Evolutionary conservation across 2,113 vertebrate species (phyloP), one percentile per base, ranked within the genome.

Genomic region (Columba janthina): DNA sequence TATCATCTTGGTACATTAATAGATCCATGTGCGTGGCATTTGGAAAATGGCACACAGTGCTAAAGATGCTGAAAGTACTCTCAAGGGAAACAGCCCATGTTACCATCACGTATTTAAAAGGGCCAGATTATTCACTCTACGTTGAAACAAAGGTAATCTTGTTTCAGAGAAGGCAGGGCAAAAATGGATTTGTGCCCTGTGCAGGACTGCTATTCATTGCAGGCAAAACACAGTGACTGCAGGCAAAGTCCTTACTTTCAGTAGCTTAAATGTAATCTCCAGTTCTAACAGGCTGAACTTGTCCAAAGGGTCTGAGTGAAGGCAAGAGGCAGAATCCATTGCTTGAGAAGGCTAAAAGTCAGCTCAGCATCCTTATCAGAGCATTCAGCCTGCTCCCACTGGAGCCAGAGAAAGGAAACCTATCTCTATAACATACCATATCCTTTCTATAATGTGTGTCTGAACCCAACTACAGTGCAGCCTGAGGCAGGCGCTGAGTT

Each of bases 1-100:
- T 91, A 88, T 92, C 60, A 85, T 84, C 46, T 91, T 28, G 6
- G 25, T 91, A 88, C 71, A 53, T 76, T 80, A 96, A 87, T 74
- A 91, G 90, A 83, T 51, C 51, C 71, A 60, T 19, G 22, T 42
- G 56, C 40, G 51, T 6, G 7, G 44, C 66, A 62, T 79, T 38
- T 74, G 40, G 81, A 75, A 88, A 94, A 88, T 15, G 11, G 51
- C n/a, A 82, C 25, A 34, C 34, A 54, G 2, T 3, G 34, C 54
- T 28, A 18, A 66, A 83, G 36, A 72, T 70, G 15, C 29, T 88
- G 56, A 51, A 93, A 80, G 38, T 25, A 67, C 74, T 29, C 40
- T 54, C 65, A 75, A 76, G 36, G 14, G 20, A 85, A 91, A 82
- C 24, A 65, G 54, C 31, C 32, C 1, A 1, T 21, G 13, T 31